Percentiles rank a stretch among this genome's conserved stretches.
Evolutionary conservation across 2,113 vertebrate genomes (phyloP).

Genomic region (Stigmatopora nigra): DNA sequence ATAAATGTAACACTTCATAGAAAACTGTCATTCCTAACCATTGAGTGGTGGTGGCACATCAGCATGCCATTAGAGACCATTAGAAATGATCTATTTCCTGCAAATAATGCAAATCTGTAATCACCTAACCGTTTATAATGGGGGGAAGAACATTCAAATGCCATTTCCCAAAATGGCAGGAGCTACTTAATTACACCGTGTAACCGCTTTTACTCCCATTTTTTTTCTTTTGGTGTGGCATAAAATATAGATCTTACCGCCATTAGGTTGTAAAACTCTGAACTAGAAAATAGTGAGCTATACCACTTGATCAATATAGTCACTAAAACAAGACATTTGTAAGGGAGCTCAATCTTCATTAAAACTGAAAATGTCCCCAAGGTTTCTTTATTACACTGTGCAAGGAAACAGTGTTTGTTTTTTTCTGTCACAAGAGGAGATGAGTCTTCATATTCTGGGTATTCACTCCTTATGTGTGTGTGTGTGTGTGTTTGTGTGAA

Average conservation of each 20-base stretch:
- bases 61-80: too few species aligned
- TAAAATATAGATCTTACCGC: neutral
- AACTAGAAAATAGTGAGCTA: neutral
- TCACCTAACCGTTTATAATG: too few species aligned
- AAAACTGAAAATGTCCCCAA: conserved; percentile 24
- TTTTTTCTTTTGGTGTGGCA: neutral
- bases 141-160: too few species aligned
- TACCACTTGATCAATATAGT: conserved; percentile 2
- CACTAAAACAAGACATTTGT: conserved; percentile 16
- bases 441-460: conserved; percentile 35
- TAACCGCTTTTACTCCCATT: neutral
- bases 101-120: too few species aligned
- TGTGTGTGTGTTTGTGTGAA: conserved; percentile 11
- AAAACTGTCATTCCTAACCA: too few species aligned
- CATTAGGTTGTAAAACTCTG: neutral
- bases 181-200: neutral
- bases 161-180: too few species aligned
- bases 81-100: too few species aligned
- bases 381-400: conserved; percentile 47
- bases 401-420: conserved; percentile 47
- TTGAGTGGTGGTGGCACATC: too few species aligned
- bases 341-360: conserved; percentile 21
- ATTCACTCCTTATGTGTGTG: conserved; percentile 2
- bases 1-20: too few species aligned
- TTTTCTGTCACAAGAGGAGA: conserved; percentile 35